Conservation (phyloP, 1,140 invertebrate genomes). For the Cydia amplana region DNA sequence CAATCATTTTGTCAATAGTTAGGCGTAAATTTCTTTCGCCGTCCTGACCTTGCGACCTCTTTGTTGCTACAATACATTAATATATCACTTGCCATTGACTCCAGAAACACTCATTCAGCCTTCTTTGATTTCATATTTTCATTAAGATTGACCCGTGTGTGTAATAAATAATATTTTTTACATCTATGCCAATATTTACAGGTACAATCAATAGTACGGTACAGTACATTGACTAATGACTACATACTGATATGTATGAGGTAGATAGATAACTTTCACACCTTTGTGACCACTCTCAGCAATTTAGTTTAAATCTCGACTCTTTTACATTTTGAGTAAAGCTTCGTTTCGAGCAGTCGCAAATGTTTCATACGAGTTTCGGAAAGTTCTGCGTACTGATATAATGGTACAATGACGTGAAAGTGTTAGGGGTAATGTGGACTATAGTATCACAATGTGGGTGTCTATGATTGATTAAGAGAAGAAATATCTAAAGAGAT, state of each 20-base stretch:
- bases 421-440: slow-evolving; percentile 43
- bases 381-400: neutral
- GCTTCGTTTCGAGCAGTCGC: neutral
- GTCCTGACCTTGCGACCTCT: slow-evolving; percentile 24
- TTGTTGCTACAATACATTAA: slow-evolving; percentile 3
- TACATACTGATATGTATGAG: neutral
- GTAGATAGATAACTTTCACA: neutral
- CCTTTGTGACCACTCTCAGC: neutral
- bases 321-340: neutral
- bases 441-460: slow-evolving; percentile 6
- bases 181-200: slow-evolving; percentile 12
- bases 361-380: neutral
- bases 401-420: slow-evolving; percentile 40
- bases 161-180: neutral
- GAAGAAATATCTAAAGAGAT: slow-evolving; percentile 9
- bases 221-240: slow-evolving; percentile 38
- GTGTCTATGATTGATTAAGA: slow-evolving; percentile 19
- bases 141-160: neutral
- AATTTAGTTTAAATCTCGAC: slow-evolving; percentile 19
- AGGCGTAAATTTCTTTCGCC: neutral
- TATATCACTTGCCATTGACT: slow-evolving; percentile 5
- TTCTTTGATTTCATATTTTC: neutral
- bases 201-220: slow-evolving; percentile 26
- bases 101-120: neutral
- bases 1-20: slow-evolving; percentile 20